Base-by-base conservation (phyloP, 1,140 invertebrate genomes). In the Psilanteris sp. region DNA sequence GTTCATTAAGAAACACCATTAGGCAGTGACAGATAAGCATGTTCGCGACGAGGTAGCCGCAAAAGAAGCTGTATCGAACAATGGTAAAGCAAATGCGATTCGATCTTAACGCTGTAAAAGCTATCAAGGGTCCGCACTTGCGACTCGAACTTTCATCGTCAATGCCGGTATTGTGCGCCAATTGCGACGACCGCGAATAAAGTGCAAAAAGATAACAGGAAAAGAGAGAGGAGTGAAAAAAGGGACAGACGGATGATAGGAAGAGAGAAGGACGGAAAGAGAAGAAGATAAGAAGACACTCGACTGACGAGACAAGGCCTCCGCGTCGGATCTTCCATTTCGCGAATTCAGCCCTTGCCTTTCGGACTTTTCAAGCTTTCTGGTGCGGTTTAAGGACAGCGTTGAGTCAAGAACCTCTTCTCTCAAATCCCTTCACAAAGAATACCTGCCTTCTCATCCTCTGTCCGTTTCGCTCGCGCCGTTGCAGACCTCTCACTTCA, bases 371-470 rank as follows among this genome's bases (percentile, higher is more conserved):
- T 71, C 61, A 77, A 79, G 77, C 78, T 83, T 82, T 79, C 78
- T 80, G 78, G 75, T 61, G 50, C 73, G 78, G 82, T 85, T 82
- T 79, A 81, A 85, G 80, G 78, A 83, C 76, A 82, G 64, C 43
- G 64, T 13, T 68, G 73, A 83, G 81, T 83, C 81, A 79, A 83
- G 81, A 80, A 80, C 77, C 80, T 80, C 79, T 72, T 83, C 67
- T 80, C 78, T 83, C 72, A 81, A 85, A 84, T 83, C 82, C 79
- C 82, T 80, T 80, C 77, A 82, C 81, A 83, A 85, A 83, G 83
- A 83, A 82, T 79, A 74, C 70, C 74, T 62, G 70, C 57, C 55
- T 54, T 27, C 48, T 68, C 46, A 44, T 54, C 43, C 64, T 61
- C 48, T 14, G 18, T 9, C 13, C 31, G 11, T 39, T 34, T 41